A percentile compares a stretch with the other conserved stretches of the same genome.
These are phyloP conservation scores for Stratiomys singularior DNA, from an alignment of 2,888 invertebrate species.

Conservation along the genomic window DNA sequence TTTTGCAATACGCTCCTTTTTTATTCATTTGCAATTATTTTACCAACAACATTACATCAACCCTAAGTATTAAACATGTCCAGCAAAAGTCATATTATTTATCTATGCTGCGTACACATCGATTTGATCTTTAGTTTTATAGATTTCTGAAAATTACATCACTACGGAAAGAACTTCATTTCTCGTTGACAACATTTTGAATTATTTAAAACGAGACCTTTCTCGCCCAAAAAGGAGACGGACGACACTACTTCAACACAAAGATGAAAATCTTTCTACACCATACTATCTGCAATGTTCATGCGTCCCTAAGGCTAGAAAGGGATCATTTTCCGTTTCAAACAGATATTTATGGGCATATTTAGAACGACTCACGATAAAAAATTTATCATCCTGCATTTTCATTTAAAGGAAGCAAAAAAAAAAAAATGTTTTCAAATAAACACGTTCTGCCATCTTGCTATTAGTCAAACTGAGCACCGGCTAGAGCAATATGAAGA, in stretches of 20 bases:
- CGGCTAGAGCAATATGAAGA: conserved; percentile 1
- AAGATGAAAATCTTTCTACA: not conserved
- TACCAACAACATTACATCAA: no score
- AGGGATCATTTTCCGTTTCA: conserved; percentile 1
- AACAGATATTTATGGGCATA: conserved; percentile 10
- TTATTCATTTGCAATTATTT: no score
- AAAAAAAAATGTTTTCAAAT: conserved; percentile 4
- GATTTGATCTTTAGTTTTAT: not conserved
- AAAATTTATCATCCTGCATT: conserved; percentile 5
- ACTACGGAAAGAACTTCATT: not conserved
- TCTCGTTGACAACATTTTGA: not conserved
- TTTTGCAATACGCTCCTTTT: no score
- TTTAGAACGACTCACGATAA: conserved; percentile 11
- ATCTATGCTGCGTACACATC: not conserved
- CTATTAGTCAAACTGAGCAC: not conserved
- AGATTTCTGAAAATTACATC: not conserved
- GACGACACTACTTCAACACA: not conserved
- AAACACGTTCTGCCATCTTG: not conserved
- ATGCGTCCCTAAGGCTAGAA: no score
- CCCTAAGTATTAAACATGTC: no score
- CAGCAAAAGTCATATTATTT: not conserved
- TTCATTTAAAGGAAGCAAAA: not conserved
- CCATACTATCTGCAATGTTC: no score
- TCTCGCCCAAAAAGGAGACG: no score
- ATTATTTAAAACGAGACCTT: not conserved